Evolutionary conservation across 92 coral and sea anemone genomes (phyloP), one percentile per base, ranked within the genome.

Genomic region (Scolanthus callimorphus): DNA sequence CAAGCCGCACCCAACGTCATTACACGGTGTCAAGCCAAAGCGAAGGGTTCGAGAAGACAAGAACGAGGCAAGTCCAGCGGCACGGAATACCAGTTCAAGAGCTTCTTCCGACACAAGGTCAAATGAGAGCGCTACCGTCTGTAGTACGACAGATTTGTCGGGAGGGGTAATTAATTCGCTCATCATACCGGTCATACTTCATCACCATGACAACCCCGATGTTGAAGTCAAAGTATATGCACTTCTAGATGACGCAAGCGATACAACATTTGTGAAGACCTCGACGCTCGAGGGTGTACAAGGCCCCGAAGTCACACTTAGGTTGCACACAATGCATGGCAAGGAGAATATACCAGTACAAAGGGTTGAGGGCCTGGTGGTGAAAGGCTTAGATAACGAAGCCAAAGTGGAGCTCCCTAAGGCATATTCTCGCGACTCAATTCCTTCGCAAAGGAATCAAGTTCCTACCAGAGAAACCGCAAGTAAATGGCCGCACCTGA

Each of bases 211-310:
- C 48, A 45, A 55, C n/a, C 71, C 79, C 0, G 71, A 17, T 3
- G 49, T 29, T 10, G 71, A 53, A 55, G 62, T 77, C 17, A 60
- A 60, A 24, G 71, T 55, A 6, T 63, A 75, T 39, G 74, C 72
- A 4, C 83, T 61, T 25, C 77, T 81, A 6, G 77, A 66, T 9
- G 66, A 74, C 15, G 88, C 65, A 21, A 81, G 88, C 24, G 65
- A 81, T 49, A 58, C 82, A 3, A 81, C 88, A 29, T 82, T 82
- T 63, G 60, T 76, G 3, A 82, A 49, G 43, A 49, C 55, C 20
- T 55, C 56, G 29, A 45, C 64, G 1, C 70, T 56, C 2, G 23
- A 56, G 23, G 62, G 77, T 3, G 29, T 61, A 8, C 45, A 34
- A 2, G 78, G 88, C 41, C 77, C 82, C n/a, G 67, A 27, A 9